Evolutionary conservation across 2,888 invertebrate genomes (phyloP).

Genomic region (Heliconius hortense): DNA sequence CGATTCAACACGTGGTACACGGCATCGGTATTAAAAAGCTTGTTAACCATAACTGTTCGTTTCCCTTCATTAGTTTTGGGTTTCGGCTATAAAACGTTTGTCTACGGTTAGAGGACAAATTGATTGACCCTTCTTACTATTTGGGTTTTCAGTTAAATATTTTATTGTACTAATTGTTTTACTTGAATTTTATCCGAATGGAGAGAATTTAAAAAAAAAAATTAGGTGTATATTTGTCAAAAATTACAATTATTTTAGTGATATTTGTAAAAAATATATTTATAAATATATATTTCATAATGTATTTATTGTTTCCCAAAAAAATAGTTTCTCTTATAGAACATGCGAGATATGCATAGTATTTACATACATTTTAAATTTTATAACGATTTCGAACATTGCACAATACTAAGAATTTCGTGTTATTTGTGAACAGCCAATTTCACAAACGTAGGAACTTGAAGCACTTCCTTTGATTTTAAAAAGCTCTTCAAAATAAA

Average conservation of each 20-base stretch:
- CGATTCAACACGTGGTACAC: slow-evolving; percentile 70
- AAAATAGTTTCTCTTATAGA: neutral
- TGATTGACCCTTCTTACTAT: slow-evolving; percentile 32
- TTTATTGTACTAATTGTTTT: neutral
- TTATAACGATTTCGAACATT: neutral
- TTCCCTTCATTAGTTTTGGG: slow-evolving; percentile 65
- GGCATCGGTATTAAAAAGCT: slow-evolving; percentile 69
- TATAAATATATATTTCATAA: too few relatives aligned
- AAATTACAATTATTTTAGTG: too few relatives aligned
- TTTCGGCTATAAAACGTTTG: slow-evolving; percentile 45
- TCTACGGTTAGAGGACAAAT: slow-evolving; percentile 44
- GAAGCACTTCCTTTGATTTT: slow-evolving; percentile 12
- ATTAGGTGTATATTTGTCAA: too few relatives aligned
- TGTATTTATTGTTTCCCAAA: too few relatives aligned
- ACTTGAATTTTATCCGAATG: neutral
- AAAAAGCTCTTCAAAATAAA: slow-evolving; percentile 13
- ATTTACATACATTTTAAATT: neutral
- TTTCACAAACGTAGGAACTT: slow-evolving; percentile 6
- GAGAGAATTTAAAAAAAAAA: too few relatives aligned
- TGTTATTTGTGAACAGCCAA: neutral
- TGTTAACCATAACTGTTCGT: slow-evolving; percentile 75
- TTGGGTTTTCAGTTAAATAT: neutral
- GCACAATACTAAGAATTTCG: neutral
- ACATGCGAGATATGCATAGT: neutral
- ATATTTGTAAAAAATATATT: too few relatives aligned